phyloP scores from a whole-genome alignment of 1,140 invertebrate genomes.

The Pogonomyrmex californicus region DNA sequence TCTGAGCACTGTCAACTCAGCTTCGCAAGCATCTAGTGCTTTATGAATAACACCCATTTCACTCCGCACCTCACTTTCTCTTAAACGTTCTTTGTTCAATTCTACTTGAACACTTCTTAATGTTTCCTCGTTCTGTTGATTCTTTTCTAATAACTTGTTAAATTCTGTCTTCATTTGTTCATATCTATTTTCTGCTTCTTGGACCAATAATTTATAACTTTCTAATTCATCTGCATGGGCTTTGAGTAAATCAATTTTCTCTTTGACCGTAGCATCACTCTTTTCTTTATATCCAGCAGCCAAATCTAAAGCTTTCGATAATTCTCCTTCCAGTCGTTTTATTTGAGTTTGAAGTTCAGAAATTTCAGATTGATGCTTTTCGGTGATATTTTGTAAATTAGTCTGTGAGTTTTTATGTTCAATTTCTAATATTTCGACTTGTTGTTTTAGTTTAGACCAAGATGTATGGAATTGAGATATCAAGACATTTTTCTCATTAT shows the following conservation, averaged over 20 bases:
- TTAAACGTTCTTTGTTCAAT: slow-evolving; percentile 82
- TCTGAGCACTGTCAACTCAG: slow-evolving; percentile 86
- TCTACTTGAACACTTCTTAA: slow-evolving; percentile 81
- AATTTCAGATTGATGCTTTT: slow-evolving; percentile 82
- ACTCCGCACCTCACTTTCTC: slow-evolving; percentile 80
- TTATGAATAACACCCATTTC: slow-evolving; percentile 87
- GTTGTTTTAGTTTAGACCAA: slow-evolving; percentile 86
- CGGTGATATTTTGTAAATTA: slow-evolving; percentile 79
- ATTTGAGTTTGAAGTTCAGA: slow-evolving; percentile 86
- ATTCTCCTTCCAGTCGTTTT: slow-evolving; percentile 89
- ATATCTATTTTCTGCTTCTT: slow-evolving; percentile 80
- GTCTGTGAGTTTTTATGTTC: slow-evolving; percentile 82
- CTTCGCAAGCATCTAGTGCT: slow-evolving; percentile 87
- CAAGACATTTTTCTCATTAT: slow-evolving; percentile 91
- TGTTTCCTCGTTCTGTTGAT: slow-evolving; percentile 78
- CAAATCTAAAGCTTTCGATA: slow-evolving; percentile 89
- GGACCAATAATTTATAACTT: slow-evolving; percentile 82
- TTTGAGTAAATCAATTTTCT: slow-evolving; percentile 85
- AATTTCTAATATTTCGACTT: slow-evolving; percentile 83
- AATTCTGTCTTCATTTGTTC: slow-evolving; percentile 81
- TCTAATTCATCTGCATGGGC: slow-evolving; percentile 83
- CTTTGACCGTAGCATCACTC: slow-evolving; percentile 87
- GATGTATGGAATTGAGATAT: slow-evolving; percentile 89
- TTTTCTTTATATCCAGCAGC: slow-evolving; percentile 91
- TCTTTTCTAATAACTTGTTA: slow-evolving; percentile 81